These are phyloP conservation scores for Samia ricini DNA, from an alignment of 1,140 invertebrate species.

Conservation along the genomic window DNA sequence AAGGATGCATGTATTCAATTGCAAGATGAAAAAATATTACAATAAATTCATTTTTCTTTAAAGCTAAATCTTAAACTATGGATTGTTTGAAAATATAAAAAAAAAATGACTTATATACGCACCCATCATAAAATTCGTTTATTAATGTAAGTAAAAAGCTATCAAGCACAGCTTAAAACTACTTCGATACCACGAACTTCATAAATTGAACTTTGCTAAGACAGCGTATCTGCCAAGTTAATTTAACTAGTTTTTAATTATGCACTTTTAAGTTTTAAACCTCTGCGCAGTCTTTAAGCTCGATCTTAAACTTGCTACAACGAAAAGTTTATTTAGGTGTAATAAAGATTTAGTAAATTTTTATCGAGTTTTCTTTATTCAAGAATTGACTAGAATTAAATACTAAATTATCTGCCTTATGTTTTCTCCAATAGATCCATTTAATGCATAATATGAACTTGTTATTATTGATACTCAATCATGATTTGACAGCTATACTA, in stretches of 20 bases:
- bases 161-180: not conserved
- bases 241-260: constrained; percentile 34
- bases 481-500: no score
- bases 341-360: not conserved
- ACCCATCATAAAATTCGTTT: not conserved
- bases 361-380: not conserved
- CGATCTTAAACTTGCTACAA: constrained; percentile 4
- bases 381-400: no score
- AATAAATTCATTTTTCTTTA: no score
- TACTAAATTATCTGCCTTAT: no score
- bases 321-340: not conserved
- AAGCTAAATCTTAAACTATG: no score
- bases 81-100: no score
- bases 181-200: constrained; percentile 17
- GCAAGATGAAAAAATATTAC: no score
- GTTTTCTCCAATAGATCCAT: no score
- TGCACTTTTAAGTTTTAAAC: constrained; percentile 32
- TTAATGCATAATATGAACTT: no score
- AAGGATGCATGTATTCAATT: no score
- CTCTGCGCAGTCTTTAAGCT: constrained; percentile 11
- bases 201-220: constrained; percentile 30
- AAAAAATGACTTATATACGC: no score
- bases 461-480: no score
- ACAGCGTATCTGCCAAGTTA: constrained; percentile 22
- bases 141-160: not conserved